Base-by-base conservation (phyloP, 2,797 vertebrate genomes). In the Eulemur rubriventer region DNA sequence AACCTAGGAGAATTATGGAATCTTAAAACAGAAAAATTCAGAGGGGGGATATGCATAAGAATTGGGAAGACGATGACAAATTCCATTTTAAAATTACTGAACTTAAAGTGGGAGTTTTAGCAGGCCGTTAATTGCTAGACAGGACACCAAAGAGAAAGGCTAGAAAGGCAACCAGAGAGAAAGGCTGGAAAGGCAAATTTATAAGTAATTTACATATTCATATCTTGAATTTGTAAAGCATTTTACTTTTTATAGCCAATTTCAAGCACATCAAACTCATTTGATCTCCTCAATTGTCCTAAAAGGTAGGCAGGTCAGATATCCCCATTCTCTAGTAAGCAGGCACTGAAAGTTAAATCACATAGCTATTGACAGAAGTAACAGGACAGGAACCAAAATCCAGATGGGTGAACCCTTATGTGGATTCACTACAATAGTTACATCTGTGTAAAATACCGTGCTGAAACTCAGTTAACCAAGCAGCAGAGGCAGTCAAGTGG, bases 1-100 rank as follows among this genome's bases (percentile, higher is more conserved):
- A 94, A 85, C 26, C 48, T 86, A 35, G 13, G 11, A 80, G 17
- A 95, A 88, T 86, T 92, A 91, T 2, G 18, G 18, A n/a, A 85
- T n/a, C 61, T 93, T 94, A 95, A 96, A 91, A 92, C 1, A 94
- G 33, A 41, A 79, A 95, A 95, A 88, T 50, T 70, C 28, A 75
- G 43, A 94, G 46, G 20, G 20, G 26, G 26, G 57, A 59, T 28
- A 59, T 24, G 10, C 10, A 59, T 72, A 79, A 95, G 26, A 91
- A 93, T 6, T 82, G 38, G 35, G 79, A 94, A 78, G 26, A 18
- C 52, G 16, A 83, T 16, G 14, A 59, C 30, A 90, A 95, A 89
- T 76, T 72, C 16, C 38, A 81, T 63, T 93, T 94, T 82, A 78
- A 26, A 95, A 94, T 46, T 92, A 90, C 0, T 86, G 11, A 41